Evolutionary conservation across 2,113 vertebrate species (phyloP), one percentile per base, ranked within the genome.

Genomic region (Crypturellus undulatus): DNA sequence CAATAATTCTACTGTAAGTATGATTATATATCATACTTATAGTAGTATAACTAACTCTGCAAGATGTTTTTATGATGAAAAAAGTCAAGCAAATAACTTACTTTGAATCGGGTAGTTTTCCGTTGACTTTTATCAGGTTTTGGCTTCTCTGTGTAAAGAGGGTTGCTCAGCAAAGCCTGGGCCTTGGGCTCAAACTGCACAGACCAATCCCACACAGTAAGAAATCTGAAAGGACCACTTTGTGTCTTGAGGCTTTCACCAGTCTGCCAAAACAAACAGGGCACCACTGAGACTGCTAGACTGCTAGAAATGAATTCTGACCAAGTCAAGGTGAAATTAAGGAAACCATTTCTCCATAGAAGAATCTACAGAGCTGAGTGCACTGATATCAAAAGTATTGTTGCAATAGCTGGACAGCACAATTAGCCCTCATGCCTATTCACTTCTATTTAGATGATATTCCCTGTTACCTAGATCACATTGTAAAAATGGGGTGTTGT

Each of bases 141-240:
- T 75, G 98, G 96, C 91, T 99, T 99, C 80, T 98, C 98, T 79
- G 96, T 87, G 89, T 99, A 99, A 91, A 99, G 95, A 92, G 98
- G 98, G 97, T 99, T 99, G 94, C 95, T 98, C 88, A 99, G 98
- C 89, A 99, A 97, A n/a, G 93, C 98, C 96, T 98, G 98, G 34
- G 98, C 98, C 89, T 98, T 98, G 76, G 95, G 83, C 96, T 98
- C 98, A 97, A 99, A 99, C 97, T 99, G 99, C 56, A 98, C 97
- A 69, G 98, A 98, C 98, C 98, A 99, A 69, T 99, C 98, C 99
- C 99, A 99, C 93, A 98, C 98, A 4, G 98, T 96, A 64, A 98
- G 98, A 90, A 98, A 98, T 79, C 79, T 98, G 98, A 98, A 98
- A 96, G 97, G 96, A 78, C 96, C 90, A 25, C 97, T 98, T 97